phyloP scores from a whole-genome alignment of 2,113 vertebrate species.

The Chauna torquata region DNA sequence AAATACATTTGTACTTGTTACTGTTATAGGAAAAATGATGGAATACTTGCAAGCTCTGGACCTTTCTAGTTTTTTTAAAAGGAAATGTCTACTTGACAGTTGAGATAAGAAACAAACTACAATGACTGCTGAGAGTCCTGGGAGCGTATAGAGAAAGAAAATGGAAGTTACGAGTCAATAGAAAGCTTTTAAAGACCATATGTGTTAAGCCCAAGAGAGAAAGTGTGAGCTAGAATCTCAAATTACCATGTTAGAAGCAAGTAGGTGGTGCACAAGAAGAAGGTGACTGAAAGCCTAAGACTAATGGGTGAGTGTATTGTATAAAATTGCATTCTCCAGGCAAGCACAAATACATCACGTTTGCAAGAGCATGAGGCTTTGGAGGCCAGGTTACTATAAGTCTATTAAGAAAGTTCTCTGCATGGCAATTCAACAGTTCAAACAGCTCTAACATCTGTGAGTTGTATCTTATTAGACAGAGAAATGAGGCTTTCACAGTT shows the following conservation, averaged over 20 bases:
- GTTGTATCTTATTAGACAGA: neutral
- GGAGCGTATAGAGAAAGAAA: neutral
- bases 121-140: conserved; percentile 26
- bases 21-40: neutral
- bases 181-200: conserved; percentile 25
- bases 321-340: neutral
- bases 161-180: neutral
- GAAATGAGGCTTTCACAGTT: neutral
- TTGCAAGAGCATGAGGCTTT: neutral
- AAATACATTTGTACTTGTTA: neutral
- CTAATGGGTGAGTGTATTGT: neutral
- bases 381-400: neutral
- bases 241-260: neutral
- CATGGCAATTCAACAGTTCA: neutral
- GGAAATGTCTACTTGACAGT: neutral
- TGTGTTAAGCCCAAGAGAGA: neutral
- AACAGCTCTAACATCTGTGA: neutral
- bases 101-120: neutral
- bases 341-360: neutral
- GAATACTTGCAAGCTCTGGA: neutral
- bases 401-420: neutral
- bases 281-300: neutral
- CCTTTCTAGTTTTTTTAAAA: neutral
- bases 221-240: neutral
- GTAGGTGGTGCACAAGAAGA: neutral